Percentiles rank a stretch among this genome's conserved stretches.
phyloP scores from a whole-genome alignment of 2,113 vertebrate species.

The Myrmecobius fasciatus region DNA sequence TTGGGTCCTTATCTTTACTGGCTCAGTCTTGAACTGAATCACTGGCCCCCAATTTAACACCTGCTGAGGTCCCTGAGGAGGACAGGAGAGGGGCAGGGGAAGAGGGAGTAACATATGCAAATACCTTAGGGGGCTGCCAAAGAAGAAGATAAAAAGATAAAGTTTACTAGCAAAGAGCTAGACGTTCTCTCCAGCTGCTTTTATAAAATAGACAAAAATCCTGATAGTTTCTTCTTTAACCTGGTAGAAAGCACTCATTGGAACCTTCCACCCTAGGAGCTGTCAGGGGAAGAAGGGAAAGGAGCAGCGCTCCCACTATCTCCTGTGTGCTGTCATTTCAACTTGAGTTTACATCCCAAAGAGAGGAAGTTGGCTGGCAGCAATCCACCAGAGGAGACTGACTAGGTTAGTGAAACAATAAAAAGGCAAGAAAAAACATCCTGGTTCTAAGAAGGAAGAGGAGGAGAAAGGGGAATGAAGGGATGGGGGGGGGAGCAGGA shows the following conservation, averaged over 20 bases:
- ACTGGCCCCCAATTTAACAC: not conserved
- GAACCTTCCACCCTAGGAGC: not conserved
- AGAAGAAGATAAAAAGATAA: not conserved
- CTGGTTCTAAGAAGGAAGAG: conserved; percentile 83
- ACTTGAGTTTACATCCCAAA: conserved; percentile 68
- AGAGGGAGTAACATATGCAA: not conserved
- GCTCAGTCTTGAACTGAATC: not conserved
- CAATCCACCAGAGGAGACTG: conserved; percentile 84
- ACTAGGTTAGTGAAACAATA: conserved; percentile 88
- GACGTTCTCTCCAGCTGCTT: not conserved
- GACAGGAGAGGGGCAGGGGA: not conserved
- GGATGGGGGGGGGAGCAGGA: not conserved
- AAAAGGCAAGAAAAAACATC: conserved; percentile 90
- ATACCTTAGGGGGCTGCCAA: not conserved
- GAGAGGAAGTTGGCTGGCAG: conserved; percentile 85
- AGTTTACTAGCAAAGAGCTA: not conserved
- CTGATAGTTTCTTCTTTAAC: not conserved
- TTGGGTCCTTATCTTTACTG: not conserved
- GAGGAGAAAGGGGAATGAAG: not conserved
- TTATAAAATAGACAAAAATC: not conserved
- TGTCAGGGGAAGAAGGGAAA: not conserved
- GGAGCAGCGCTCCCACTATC: not conserved
- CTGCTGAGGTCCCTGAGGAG: not conserved
- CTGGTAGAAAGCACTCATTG: not conserved
- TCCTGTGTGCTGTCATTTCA: conserved; percentile 53